Percentiles rank a stretch among this genome's conserved stretches.
Conservation (phyloP, 2,113 vertebrate genomes). For the Tamias sibiricus region DNA sequence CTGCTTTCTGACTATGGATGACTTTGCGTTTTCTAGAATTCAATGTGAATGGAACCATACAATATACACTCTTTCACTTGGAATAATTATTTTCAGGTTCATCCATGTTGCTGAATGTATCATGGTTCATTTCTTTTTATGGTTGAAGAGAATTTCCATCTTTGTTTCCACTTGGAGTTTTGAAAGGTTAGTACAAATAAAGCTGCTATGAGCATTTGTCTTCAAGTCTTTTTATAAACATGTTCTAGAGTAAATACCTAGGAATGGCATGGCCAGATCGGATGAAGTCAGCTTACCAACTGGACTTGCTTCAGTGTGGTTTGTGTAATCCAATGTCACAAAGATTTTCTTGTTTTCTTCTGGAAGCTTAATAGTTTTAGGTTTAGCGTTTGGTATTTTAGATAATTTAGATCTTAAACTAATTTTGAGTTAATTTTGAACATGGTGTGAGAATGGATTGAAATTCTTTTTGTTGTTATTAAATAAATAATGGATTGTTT, state of each 20-base stretch:
- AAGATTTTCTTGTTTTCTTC: not conserved
- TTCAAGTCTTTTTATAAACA: not conserved
- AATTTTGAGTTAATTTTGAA: not conserved
- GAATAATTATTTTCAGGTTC: not conserved
- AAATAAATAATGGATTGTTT: not conserved
- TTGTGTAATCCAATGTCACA: not conserved
- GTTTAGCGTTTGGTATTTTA: not conserved
- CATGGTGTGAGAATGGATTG: not conserved
- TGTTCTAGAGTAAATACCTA: not conserved
- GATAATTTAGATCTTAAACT: not conserved
- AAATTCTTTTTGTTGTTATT: not conserved
- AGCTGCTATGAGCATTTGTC: not conserved
- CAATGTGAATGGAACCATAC: not conserved
- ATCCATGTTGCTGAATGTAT: not conserved
- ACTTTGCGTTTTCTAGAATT: constrained; percentile 27
- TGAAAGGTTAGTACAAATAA: not conserved
- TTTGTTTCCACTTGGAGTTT: not conserved
- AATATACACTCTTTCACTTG: not conserved
- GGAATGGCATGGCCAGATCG: not conserved
- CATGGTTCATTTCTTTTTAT: not conserved
- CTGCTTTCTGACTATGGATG: not conserved
- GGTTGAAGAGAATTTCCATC: not conserved
- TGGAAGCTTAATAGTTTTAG: not conserved
- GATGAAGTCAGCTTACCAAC: not conserved
- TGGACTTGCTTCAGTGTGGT: not conserved